Percentiles rank a stretch among this genome's conserved stretches.
Conservation (phyloP, 2,113 vertebrate genomes). For the Lophius piscatorius region DNA sequence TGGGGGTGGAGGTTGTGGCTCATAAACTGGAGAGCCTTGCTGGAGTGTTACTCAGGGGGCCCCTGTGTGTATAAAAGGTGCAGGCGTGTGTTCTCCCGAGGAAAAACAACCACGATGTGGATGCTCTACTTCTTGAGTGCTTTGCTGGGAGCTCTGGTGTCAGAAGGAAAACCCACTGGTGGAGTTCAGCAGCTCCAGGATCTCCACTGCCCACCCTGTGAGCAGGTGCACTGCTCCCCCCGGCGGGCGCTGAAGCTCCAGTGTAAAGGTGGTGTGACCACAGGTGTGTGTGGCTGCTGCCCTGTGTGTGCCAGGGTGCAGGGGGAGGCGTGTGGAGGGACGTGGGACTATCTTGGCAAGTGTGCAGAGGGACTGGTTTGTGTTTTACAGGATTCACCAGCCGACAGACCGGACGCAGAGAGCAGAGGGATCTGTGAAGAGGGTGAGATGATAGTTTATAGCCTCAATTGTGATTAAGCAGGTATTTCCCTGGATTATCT, state of each 20-base stretch:
- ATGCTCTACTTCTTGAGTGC: constrained; percentile 25
- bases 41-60: constrained; percentile 1
- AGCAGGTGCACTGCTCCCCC: constrained; percentile 75
- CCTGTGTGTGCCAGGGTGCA: constrained; percentile 65
- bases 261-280: constrained; percentile 72
- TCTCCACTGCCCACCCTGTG: constrained; percentile 77
- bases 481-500: neutral
- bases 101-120: constrained; percentile 36
- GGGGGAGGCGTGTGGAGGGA: constrained; percentile 75
- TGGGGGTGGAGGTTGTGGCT: constrained; percentile 63
- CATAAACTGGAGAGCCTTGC: constrained; percentile 42
- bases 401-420: constrained; percentile 40
- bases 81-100: constrained; percentile 7
- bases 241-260: constrained; percentile 62
- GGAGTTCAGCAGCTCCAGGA: constrained; percentile 52
- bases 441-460: constrained; percentile 52
- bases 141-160: constrained; percentile 32
- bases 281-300: constrained; percentile 78
- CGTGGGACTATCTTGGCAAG: constrained; percentile 79
- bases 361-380: constrained; percentile 77
- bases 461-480: neutral
- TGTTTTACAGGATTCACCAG: constrained; percentile 45
- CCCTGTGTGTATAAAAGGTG: constrained; percentile 58
- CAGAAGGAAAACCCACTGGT: constrained; percentile 1
- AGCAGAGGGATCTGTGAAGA: constrained; percentile 67